phyloP scores from a whole-genome alignment of 2,113 vertebrate genomes.

The Circaetus gallicus region DNA sequence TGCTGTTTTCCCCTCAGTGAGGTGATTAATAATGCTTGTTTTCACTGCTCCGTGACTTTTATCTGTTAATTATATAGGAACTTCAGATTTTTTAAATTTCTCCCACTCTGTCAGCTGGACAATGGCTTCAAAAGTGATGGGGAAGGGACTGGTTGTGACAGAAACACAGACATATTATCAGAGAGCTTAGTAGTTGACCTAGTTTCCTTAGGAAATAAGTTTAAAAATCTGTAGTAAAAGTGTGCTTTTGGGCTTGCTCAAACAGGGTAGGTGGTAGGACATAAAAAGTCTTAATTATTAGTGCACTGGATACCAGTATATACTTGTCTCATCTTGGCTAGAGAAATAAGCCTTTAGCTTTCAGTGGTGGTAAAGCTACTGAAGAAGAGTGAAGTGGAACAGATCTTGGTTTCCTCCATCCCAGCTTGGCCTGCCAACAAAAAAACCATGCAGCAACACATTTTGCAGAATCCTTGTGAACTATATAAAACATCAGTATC shows the following conservation, averaged over 20 bases:
- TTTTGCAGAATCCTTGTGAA: neutral
- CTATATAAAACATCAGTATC: neutral
- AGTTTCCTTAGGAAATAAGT: neutral
- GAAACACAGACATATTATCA: neutral
- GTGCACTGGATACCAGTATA: neutral
- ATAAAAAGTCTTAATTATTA: neutral
- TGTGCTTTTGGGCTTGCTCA: neutral
- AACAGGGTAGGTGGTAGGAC: neutral
- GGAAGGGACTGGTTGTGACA: neutral
- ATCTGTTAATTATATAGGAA: neutral
- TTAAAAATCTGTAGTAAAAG: neutral
- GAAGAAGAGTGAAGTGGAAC: neutral
- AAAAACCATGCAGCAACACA: neutral
- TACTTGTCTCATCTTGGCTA: neutral
- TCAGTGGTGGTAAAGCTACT: neutral
- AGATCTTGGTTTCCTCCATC: neutral
- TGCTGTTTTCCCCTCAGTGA: neutral
- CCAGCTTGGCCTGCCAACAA: neutral
- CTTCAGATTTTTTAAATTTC: neutral
- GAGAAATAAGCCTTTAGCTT: neutral
- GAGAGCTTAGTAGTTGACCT: neutral
- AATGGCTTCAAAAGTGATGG: neutral
- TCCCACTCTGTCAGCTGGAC: neutral
- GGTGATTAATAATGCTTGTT: neutral
- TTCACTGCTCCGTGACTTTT: neutral